Percentiles rank a stretch among this genome's conserved stretches.
Conservation (phyloP, 2,888 invertebrate species). For the Athetis lepigone region DNA sequence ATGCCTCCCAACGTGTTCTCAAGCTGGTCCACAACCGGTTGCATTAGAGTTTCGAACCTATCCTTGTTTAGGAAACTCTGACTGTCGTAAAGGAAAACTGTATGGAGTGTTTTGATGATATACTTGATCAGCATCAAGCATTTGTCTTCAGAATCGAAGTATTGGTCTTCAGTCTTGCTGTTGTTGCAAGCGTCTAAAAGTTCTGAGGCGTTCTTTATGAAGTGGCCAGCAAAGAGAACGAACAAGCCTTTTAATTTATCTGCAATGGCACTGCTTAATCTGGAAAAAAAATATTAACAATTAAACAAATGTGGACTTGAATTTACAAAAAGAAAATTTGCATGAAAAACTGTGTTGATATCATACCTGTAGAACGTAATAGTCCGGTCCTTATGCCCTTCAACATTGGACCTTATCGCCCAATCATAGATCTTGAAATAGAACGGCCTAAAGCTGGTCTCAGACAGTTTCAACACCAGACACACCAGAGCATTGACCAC, state of each 20-base stretch:
- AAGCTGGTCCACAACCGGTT: conserved; percentile 96
- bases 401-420: conserved; percentile 92
- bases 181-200: conserved; percentile 93
- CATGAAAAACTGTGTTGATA: not conserved
- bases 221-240: conserved; percentile 96
- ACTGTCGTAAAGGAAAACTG: conserved; percentile 95
- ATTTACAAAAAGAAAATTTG: not conserved
- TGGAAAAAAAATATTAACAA: conserved; percentile 78
- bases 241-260: conserved; percentile 96
- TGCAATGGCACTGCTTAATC: conserved; percentile 94
- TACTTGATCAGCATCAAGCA: conserved; percentile 92
- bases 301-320: not conserved
- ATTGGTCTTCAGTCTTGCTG: conserved; percentile 88
- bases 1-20: conserved; percentile 94
- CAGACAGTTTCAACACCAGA: conserved; percentile 96
- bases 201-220: conserved; percentile 94
- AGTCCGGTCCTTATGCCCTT: conserved; percentile 91
- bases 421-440: conserved; percentile 97
- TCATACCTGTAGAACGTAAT: conserved; percentile 95
- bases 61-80: conserved; percentile 96
- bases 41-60: conserved; percentile 95
- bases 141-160: conserved; percentile 90
- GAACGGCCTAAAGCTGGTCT: conserved; percentile 96
- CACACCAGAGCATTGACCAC: conserved; percentile 94
- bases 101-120: conserved; percentile 93